These are phyloP conservation scores for Choristoneura rosaceana DNA, from an alignment of 2,888 invertebrate genomes.

Conservation along the genomic window DNA sequence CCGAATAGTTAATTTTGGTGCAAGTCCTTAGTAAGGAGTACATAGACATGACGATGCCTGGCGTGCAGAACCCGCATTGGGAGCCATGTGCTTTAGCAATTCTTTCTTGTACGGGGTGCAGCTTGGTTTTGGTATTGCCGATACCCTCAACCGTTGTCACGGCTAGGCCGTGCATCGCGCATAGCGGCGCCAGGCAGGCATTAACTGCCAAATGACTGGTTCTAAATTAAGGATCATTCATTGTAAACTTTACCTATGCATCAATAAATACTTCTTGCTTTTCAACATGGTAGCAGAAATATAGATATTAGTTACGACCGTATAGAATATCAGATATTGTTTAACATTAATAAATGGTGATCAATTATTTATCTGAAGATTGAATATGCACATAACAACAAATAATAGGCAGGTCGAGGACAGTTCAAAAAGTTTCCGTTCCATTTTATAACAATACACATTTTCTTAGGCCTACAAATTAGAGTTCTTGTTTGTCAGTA, in stretches of 20 bases:
- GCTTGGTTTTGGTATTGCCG: slow-evolving; percentile 89
- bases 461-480: no score
- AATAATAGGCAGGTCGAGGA: no score
- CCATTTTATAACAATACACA: no score
- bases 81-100: slow-evolving; percentile 94
- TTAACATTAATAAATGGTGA: slow-evolving; percentile 3
- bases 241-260: background rate
- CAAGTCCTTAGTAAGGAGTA: slow-evolving; percentile 89
- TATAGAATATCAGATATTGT: background rate
- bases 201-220: slow-evolving; percentile 91
- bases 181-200: slow-evolving; percentile 93
- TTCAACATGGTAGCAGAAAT: background rate
- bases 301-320: background rate
- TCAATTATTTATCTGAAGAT: background rate
- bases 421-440: no score
- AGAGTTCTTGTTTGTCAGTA: no score
- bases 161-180: slow-evolving; percentile 92
- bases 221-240: background rate
- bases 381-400: no score
- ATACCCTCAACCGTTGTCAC: slow-evolving; percentile 95
- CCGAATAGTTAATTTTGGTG: slow-evolving; percentile 77
- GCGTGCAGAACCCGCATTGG: slow-evolving; percentile 95
- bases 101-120: slow-evolving; percentile 93
- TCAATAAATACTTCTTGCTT: background rate
- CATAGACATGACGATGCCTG: slow-evolving; percentile 97